A percentile compares a stretch with the other conserved stretches of the same genome.
These are phyloP conservation scores for Eleginops maclovinus DNA, from an alignment of 2,113 vertebrate genomes.

Conservation along the genomic window DNA sequence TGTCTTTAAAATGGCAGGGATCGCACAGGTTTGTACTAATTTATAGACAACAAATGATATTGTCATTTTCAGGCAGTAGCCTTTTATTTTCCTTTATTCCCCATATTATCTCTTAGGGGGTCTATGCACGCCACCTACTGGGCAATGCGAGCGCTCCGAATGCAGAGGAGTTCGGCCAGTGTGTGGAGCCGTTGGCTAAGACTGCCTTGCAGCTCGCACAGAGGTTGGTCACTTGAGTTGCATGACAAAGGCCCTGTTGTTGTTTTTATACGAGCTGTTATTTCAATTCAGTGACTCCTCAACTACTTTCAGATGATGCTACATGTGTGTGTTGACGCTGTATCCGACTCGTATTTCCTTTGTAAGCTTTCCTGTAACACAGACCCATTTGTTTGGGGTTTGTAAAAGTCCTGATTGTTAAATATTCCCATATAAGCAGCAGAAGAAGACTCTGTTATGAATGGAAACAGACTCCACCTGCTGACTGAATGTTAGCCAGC, in stretches of 20 bases:
- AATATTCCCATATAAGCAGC: not conserved
- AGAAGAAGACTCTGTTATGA: not conserved
- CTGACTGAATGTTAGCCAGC: conserved; percentile 14
- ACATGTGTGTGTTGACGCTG: not conserved
- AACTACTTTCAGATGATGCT: not conserved
- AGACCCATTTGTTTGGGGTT: too few relatives aligned
- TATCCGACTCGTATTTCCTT: not conserved
- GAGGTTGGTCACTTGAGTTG: conserved; percentile 74
- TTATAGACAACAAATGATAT: too few relatives aligned
- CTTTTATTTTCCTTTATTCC: fast-evolving
- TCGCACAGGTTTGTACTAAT: conserved; percentile 86
- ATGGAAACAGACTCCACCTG: conserved; percentile 18
- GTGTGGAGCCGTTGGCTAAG: conserved; percentile 90
- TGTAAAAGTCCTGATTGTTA: not conserved
- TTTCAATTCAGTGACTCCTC: not conserved
- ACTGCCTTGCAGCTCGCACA: conserved; percentile 85
- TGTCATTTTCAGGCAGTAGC: too few relatives aligned
- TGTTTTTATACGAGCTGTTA: not conserved
- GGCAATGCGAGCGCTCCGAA: conserved; percentile 91
- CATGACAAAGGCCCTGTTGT: not conserved
- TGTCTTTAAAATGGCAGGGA: conserved; percentile 91
- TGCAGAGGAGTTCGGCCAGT: conserved; percentile 82
- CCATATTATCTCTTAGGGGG: conserved; percentile 78
- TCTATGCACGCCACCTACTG: conserved; percentile 88
- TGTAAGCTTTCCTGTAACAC: too few relatives aligned